A percentile compares a stretch with the other conserved stretches of the same genome.
Evolutionary conservation across 2,797 vertebrate genomes (phyloP).

Genomic region (Toxotes lorentzi): DNA sequence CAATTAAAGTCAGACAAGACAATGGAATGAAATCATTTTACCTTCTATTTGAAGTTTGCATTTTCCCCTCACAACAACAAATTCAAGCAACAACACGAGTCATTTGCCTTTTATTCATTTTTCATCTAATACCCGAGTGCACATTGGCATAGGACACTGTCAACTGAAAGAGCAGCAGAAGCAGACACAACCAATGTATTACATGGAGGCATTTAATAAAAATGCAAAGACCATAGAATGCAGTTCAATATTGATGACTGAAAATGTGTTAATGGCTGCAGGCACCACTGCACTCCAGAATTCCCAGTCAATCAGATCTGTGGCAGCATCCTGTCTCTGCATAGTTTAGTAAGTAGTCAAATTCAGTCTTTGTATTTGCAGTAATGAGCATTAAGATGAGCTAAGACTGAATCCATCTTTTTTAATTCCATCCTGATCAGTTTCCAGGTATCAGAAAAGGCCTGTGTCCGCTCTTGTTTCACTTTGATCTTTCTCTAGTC

Average conservation of each 20-base stretch:
- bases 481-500: conserved; percentile 33
- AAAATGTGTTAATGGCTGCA: conserved; percentile 34
- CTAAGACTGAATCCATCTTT: neutral
- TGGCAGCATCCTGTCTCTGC: neutral
- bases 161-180: conserved; percentile 13
- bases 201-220: conserved; percentile 32
- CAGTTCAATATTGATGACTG: conserved; percentile 28
- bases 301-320: conserved; percentile 4
- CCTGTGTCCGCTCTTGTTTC: neutral
- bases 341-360: conserved; percentile 35
- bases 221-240: conserved; percentile 41
- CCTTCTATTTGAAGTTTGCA: conserved; percentile 10
- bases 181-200: neutral
- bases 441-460: conserved; percentile 19
- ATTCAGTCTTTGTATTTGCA: conserved; percentile 14
- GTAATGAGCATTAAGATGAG: conserved; percentile 15
- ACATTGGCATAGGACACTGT: neutral
- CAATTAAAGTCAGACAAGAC: neutral
- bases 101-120: conserved; percentile 22
- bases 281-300: conserved; percentile 5
- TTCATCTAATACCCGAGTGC: conserved; percentile 7
- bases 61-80: neutral
- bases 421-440: conserved; percentile 21
- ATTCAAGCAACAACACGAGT: conserved; percentile 4
- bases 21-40: conserved; percentile 1